phyloP scores from a whole-genome alignment of 2,113 vertebrate genomes.

The Thamnaconus septentrionalis region DNA sequence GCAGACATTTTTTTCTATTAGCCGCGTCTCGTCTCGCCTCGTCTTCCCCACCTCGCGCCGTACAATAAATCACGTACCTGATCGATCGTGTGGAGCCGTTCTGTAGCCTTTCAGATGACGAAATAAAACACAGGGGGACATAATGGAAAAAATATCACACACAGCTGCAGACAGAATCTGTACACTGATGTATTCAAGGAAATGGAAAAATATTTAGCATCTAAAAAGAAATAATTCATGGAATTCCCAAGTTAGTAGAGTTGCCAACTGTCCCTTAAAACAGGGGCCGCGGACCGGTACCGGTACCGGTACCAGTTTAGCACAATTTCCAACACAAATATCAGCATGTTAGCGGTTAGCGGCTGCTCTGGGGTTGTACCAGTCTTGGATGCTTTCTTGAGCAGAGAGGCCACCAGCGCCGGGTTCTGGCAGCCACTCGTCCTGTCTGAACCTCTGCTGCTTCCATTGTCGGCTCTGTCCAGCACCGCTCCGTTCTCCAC shows the following conservation, averaged over 20 bases:
- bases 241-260: no score
- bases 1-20: constrained; percentile 36
- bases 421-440: constrained; percentile 90
- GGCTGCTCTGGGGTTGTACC: constrained; percentile 68
- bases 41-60: constrained; percentile 20
- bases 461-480: constrained; percentile 87
- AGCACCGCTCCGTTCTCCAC: constrained; percentile 91
- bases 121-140: constrained; percentile 23
- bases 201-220: no score
- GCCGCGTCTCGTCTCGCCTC: not conserved
- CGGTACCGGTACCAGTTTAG: no score
- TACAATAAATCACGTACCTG: constrained; percentile 74
- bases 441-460: constrained; percentile 87
- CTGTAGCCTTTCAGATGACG: constrained; percentile 72
- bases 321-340: no score
- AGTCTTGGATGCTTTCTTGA: constrained; percentile 91
- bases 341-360: not conserved
- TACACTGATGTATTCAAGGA: no score
- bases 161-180: no score
- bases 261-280: no score
- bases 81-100: constrained; percentile 78
- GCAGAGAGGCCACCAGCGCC: constrained; percentile 85
- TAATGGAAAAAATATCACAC: constrained; percentile 21
- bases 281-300: no score
- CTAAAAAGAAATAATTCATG: no score